These are phyloP conservation scores for Odontesthes bonariensis DNA, from an alignment of 2,113 vertebrate species.

Conservation along the genomic window DNA sequence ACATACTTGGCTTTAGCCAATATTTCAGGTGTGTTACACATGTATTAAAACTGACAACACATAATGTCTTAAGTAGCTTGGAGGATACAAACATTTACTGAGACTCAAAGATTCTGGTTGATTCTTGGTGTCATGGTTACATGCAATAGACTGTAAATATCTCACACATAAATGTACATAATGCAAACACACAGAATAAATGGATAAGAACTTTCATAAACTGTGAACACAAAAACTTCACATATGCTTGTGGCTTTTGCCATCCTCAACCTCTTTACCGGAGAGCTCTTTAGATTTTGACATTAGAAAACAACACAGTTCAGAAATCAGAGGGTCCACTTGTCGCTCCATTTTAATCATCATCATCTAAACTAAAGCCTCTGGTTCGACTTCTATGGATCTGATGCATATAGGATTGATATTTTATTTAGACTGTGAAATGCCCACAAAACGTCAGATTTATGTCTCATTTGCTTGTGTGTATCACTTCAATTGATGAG, in stretches of 20 bases:
- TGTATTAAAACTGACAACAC: not conserved
- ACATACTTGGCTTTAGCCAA: too few relatives aligned
- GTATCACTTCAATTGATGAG: not conserved
- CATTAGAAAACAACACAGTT: not conserved
- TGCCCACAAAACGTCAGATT: not conserved
- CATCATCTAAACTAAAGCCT: not conserved
- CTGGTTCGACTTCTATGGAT: not conserved
- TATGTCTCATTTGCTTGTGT: not conserved
- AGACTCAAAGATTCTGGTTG: not conserved
- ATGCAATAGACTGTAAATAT: too few relatives aligned
- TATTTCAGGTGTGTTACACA: too few relatives aligned
- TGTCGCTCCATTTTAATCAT: not conserved
- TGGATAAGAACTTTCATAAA: too few relatives aligned
- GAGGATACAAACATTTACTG: not conserved
- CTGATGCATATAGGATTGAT: not conserved
- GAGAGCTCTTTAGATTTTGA: not conserved
- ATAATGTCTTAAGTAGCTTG: not conserved
- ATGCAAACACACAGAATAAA: too few relatives aligned
- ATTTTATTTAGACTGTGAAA: not conserved
- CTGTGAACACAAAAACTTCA: too few relatives aligned
- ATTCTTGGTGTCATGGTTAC: not conserved
- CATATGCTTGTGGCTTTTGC: too few relatives aligned
- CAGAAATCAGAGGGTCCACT: not conserved
- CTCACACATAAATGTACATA: too few relatives aligned
- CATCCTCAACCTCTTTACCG: not conserved